Evolutionary conservation across 2,113 vertebrate genomes (phyloP).

Genomic region (Heptranchias perlo): DNA sequence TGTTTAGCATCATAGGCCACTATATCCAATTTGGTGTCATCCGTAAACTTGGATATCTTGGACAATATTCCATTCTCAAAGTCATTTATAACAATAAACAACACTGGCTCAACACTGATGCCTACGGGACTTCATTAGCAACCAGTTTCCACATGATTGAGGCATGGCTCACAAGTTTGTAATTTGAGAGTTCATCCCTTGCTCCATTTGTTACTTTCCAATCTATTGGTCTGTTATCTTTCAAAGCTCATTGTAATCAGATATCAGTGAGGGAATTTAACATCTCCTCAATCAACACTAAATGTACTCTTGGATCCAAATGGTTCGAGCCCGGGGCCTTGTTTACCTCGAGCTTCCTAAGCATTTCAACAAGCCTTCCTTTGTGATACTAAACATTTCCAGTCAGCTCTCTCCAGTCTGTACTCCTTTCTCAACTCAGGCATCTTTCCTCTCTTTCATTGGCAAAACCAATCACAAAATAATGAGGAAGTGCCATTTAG

Average conservation of each 20-base stretch:
- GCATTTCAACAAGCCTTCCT: not conserved
- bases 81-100: conserved; percentile 23
- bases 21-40: not conserved
- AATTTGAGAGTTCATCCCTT: not conserved
- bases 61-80: not conserved
- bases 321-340: not conserved
- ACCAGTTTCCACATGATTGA: not conserved
- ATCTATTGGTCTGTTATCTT: not conserved
- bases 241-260: too few relatives aligned
- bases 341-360: not conserved
- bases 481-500: not conserved
- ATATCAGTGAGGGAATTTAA: not conserved
- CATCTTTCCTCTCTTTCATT: not conserved
- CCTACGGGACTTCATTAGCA: not conserved
- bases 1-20: not conserved
- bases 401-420: not conserved
- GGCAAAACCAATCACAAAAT: not conserved
- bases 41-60: not conserved
- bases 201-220: conserved; percentile 19
- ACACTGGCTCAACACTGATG: not conserved
- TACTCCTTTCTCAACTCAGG: not conserved
- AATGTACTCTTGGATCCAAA: not conserved
- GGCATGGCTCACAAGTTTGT: not conserved
- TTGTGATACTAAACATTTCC: not conserved
- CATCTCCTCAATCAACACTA: not conserved